Base-by-base conservation (phyloP, 2,797 vertebrate species). In the Danionella dracula region DNA sequence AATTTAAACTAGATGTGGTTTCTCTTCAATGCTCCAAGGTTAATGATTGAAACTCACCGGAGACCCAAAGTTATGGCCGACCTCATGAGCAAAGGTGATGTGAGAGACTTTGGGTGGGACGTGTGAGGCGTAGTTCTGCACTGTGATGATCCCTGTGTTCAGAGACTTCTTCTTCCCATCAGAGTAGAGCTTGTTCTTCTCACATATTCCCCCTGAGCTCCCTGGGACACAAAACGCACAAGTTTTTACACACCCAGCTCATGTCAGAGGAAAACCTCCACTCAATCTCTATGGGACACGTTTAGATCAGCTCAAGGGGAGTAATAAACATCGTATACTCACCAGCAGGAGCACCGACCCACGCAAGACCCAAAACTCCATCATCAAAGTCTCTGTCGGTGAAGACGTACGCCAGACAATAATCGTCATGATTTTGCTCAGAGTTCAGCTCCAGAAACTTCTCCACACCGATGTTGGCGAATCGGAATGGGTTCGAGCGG, bases 51-150 rank as follows among this genome's bases (percentile, higher is more conserved):
- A 11, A 92, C 97, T 93, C 90, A 99, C 97, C 76, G 96, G 96
- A 54, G 97, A 99, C 61, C 97, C 97, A 78, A 99, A 99, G 86
- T 99, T 99, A 88, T 99, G 97, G 66, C 97, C 97, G 57, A 99
- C 95, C 86, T 99, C 97, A 74, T 99, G 96, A 41, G 97, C 97
- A 79, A 99, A 99, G 48, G 97, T 99, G 76, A 99, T 99, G 72
- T 99, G 97, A 56, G 97, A 99, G 75, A 99, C 97, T 81, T 99
- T 99, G 8, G 97, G 95, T 37, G 97, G 97, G 5, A 99, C 97
- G 10, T 99, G 97, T 73, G 97, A 98, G 54, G 95, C 97, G 15
- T 99, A 99, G 82, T 99, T 99, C 88, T 99, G 95, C 35, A 99
- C 97, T 8, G 97, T 99, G 78, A 99, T 99, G 77, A 99, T 99